Evolutionary conservation across 2,113 vertebrate genomes (phyloP).

Genomic region (Smithornis capensis): DNA sequence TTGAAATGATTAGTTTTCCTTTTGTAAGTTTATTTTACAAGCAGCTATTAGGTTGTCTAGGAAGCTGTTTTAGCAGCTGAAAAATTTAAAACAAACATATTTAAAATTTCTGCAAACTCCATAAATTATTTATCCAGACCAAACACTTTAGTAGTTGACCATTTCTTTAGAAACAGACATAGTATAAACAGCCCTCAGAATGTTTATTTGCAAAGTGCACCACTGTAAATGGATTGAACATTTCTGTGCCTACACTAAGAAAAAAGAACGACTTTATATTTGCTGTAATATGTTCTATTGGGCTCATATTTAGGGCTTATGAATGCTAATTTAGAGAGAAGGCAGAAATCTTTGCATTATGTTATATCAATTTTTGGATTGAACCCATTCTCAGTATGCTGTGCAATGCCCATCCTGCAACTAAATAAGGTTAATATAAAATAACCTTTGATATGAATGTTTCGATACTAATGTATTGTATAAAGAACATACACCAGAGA

Average conservation of each 20-base stretch:
- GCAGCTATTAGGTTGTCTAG: not conserved
- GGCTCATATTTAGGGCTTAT: not conserved
- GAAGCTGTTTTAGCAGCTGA: not conserved
- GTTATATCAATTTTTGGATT: not conserved
- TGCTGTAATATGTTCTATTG: not conserved
- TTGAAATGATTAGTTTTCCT: not conserved
- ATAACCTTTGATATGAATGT: not conserved
- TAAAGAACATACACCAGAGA: not conserved
- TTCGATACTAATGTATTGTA: not conserved
- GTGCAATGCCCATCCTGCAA: not conserved
- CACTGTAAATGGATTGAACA: not conserved
- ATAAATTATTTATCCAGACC: not conserved
- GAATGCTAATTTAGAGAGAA: not conserved
- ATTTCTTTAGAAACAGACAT: not conserved
- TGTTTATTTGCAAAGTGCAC: not conserved
- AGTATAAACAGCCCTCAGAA: not conserved
- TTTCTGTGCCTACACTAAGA: not conserved
- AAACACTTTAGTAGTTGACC: not conserved
- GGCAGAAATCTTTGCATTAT: not conserved
- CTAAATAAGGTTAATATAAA: not conserved
- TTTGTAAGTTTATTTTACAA: not conserved
- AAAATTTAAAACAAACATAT: not conserved
- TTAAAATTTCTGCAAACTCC: not conserved
- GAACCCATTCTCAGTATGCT: not conserved
- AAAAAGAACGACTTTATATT: not conserved